Evolutionary conservation across 2,797 vertebrate genomes (phyloP), one percentile per base, ranked within the genome.

Genomic region (Remorina albescens): DNA sequence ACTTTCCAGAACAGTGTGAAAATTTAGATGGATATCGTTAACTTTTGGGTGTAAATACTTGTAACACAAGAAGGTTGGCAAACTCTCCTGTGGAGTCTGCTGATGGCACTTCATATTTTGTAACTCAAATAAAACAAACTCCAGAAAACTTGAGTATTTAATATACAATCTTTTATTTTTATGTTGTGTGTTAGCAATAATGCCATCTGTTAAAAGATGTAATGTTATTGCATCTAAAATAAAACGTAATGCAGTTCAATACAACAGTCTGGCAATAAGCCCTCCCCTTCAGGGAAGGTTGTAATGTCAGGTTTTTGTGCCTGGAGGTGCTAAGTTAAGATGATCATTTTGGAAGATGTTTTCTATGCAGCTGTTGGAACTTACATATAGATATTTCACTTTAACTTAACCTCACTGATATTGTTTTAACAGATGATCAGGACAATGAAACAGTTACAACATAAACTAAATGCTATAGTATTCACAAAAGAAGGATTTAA

Each of bases 91-190:
- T 80, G 79, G 91, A 94, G 92, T 93, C 79, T 86, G 91, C 88
- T 87, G 87, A 93, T 94, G 94, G 94, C 95, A 95, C 95, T 95
- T 95, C 92, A 91, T 91, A 94, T 95, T 95, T 95, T 95, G 93
- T 95, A 95, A 95, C 90, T 94, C 91, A 91, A 94, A 95, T 94
- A 94, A 95, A 94, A 94, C 82, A 89, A 92, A 93, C 91, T 93
- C 84, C 89, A 91, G 84, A 92, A 94, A 90, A 89, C 82, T 82
- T 91, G 83, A 84, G 88, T 74, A 83, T 85, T 81, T 73, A 78
- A 86, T 83, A 86, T 58, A 82, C 67, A 65, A 66, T 84, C 42
- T 18, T 88, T 89, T 89, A 80, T 80, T 81, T 76, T 74, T 42
- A 47, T 46, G 5, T 82, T 6, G 10, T n/a, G n/a, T 56, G 36